A percentile compares a stretch with the other conserved stretches of the same genome.
phyloP scores from a whole-genome alignment of 2,797 vertebrate genomes.

The Potorous gilbertii region DNA sequence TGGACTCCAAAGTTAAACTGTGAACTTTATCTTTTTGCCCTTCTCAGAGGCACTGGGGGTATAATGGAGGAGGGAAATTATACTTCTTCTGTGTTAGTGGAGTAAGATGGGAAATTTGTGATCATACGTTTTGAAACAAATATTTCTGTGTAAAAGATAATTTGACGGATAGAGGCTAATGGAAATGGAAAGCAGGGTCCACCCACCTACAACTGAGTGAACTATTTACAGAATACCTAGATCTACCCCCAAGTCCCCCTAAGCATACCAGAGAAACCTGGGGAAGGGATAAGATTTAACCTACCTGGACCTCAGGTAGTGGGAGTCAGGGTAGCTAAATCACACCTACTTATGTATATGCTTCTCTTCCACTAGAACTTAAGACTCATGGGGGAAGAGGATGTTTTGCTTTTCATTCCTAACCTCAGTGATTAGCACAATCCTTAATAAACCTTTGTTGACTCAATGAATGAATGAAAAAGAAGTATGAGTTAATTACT shows the following conservation, averaged over 20 bases:
- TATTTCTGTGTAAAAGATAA: too few species aligned
- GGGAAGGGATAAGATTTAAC: neutral
- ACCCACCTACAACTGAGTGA: too few species aligned
- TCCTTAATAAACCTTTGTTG: neutral
- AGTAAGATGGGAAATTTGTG: too few species aligned
- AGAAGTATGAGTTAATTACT: neutral
- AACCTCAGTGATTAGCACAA: neutral
- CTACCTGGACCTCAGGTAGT: neutral
- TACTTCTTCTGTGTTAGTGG: too few species aligned
- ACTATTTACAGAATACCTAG: neutral
- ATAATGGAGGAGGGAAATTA: too few species aligned
- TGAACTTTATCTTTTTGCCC: too few species aligned
- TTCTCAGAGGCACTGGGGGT: too few species aligned
- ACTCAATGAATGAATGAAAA: neutral
- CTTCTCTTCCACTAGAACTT: neutral
- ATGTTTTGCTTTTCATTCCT: neutral
- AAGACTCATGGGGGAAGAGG: neutral
- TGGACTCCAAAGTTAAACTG: too few species aligned
- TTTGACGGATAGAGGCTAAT: too few species aligned
- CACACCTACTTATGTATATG: neutral
- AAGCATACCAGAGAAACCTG: neutral
- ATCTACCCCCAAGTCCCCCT: neutral
- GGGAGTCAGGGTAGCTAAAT: neutral
- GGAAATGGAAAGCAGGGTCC: too few species aligned
- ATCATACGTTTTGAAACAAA: too few species aligned